Evolutionary conservation across 2,797 vertebrate genomes (phyloP).

Genomic region (Acridotheres tristis): DNA sequence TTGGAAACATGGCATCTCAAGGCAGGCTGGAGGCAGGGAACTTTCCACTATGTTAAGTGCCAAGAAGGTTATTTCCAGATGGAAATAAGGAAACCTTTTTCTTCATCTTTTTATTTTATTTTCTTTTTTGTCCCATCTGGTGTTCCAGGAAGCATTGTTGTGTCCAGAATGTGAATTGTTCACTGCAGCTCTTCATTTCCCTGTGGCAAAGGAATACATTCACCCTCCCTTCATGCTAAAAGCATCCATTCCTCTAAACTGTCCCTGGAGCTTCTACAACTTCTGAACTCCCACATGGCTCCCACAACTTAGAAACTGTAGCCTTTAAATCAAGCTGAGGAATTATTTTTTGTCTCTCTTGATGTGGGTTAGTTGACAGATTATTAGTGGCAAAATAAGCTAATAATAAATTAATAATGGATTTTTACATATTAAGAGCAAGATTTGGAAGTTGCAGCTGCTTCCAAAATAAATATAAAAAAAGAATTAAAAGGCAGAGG

Average conservation of each 20-base stretch:
- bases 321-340: not conserved
- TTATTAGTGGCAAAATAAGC: not conserved
- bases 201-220: not conserved
- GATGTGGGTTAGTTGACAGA: not conserved
- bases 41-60: not conserved
- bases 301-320: not conserved
- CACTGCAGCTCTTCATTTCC: not conserved
- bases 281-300: not conserved
- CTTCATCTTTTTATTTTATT: not conserved
- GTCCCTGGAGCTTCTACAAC: not conserved
- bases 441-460: not conserved
- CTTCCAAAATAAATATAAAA: not conserved
- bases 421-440: not conserved
- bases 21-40: not conserved
- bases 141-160: not conserved
- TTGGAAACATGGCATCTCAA: not conserved
- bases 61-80: not conserved
- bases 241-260: not conserved
- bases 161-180: not conserved
- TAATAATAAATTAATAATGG: slow-evolving; percentile 36
- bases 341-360: not conserved
- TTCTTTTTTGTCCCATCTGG: not conserved
- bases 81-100: not conserved
- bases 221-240: not conserved
- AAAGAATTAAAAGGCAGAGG: not conserved